Evolutionary conservation across 2,113 vertebrate genomes (phyloP).

Genomic region (Dicentrarchus labrax): DNA sequence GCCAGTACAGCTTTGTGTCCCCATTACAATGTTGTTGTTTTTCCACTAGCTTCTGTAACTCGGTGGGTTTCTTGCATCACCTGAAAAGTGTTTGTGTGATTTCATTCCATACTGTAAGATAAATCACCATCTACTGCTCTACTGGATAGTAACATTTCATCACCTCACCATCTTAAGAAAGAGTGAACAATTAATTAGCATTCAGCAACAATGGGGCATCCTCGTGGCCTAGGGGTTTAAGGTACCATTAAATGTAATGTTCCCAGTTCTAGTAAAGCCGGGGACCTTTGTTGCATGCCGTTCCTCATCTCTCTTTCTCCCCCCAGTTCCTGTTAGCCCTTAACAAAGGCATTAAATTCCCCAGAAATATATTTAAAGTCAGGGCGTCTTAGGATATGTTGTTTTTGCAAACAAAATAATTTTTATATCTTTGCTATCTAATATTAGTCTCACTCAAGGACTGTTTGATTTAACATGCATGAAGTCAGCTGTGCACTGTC

Average conservation of each 20-base stretch:
- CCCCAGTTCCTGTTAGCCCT: neutral
- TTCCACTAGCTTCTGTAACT: neutral
- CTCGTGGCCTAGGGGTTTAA: neutral
- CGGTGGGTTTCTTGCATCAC: slow-evolving; percentile 20
- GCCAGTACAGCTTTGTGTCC: neutral
- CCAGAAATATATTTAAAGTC: neutral
- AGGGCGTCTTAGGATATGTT: neutral
- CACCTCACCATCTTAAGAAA: neutral
- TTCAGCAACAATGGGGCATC: neutral
- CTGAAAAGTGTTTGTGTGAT: slow-evolving; percentile 2
- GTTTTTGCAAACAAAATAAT: neutral
- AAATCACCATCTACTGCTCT: neutral
- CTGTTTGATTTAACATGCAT: slow-evolving; percentile 3
- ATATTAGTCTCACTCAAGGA: neutral
- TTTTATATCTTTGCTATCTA: too few relatives aligned
- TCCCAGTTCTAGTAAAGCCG: neutral
- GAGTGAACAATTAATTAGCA: slow-evolving; percentile 1
- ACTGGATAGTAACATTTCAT: slow-evolving; percentile 7
- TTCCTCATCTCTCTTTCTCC: neutral
- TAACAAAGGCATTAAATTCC: neutral
- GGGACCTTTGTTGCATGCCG: neutral
- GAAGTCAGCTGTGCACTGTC: slow-evolving; percentile 32
- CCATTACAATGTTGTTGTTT: too few relatives aligned
- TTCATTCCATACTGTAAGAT: neutral
- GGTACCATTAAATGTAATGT: neutral